Conservation (phyloP, 2,113 vertebrate genomes). For the Misgurnus anguillicaudatus region DNA sequence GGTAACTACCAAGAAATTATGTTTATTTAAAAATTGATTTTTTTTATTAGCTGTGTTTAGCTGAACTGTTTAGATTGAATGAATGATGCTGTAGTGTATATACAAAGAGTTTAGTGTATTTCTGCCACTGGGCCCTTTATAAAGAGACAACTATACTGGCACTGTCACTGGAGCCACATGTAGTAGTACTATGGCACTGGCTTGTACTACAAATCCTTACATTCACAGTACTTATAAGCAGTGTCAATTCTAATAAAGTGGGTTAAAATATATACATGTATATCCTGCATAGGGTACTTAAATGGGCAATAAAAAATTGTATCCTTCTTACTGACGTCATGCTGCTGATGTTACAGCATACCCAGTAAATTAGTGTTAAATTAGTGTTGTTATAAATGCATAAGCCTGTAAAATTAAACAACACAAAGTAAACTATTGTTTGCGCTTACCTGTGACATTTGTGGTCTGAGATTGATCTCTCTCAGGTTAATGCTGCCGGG, state of each 20-base stretch:
- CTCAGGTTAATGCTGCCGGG: constrained; percentile 88
- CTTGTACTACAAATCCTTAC: constrained; percentile 6
- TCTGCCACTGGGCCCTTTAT: constrained; percentile 11
- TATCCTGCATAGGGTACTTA: too few species aligned
- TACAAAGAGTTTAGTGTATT: constrained; percentile 18
- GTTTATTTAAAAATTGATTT: constrained; percentile 23
- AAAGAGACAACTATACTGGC: neutral
- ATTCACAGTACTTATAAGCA: neutral
- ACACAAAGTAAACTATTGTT: neutral
- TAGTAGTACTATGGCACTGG: neutral
- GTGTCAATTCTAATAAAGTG: too few species aligned
- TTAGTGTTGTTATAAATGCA: neutral
- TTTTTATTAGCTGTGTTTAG: constrained; percentile 19
- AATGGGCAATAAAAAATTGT: too few species aligned
- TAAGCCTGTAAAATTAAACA: neutral
- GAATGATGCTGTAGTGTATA: neutral
- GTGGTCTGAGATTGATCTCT: constrained; percentile 94
- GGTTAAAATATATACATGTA: too few species aligned
- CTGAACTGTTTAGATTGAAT: neutral
- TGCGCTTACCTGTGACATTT: constrained; percentile 91
- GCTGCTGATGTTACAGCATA: too few species aligned
- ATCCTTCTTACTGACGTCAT: too few species aligned
- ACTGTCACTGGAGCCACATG: neutral
- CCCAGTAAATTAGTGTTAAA: too few species aligned
- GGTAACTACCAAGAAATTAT: constrained; percentile 8